Evolutionary conservation across 1,140 invertebrate genomes (phyloP), one percentile per base, ranked within the genome.

Genomic region (Drosophila triauraria): DNA sequence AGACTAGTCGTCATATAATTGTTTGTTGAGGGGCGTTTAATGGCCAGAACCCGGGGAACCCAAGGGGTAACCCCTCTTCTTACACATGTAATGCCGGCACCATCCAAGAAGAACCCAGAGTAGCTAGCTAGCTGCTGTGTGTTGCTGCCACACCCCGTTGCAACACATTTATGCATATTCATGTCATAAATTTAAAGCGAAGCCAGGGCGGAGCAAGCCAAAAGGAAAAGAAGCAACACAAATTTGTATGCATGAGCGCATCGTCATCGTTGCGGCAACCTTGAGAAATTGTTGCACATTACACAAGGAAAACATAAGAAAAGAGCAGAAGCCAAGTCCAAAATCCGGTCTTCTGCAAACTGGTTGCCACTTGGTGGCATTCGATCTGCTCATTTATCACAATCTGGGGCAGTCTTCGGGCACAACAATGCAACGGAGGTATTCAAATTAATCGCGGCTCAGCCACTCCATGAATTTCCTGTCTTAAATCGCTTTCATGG

Each of bases 11-110:
- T 70, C 54, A 69, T 80, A 76, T 88, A 88, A 88, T 88, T 88
- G 85, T 90, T 88, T 90, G 84, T 75, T 84, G 74, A 88, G 84
- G 85, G 84, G 85, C 84, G 84, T 90, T 88, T 88, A 88, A 88
- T 88, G 76, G 72, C 60, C 32, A 38, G 63, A 71, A 40, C 30
- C 25, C 30, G 25, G 62, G 0, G 1, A 32, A 9, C 30, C 35
- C 35, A 35, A 4, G 35, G 12, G 35, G 35, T 13, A 13, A 5
- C 17, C 15, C 67, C 70, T 62, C 46, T 59, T 67, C 38, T 54
- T 48, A 88, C 82, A 86, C 82, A 87, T 86, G 82, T 86, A 71
- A 69, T 40, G 59, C 50, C 60, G 70, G 70, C 69, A 72, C 70
- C 68, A 68, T 54, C 30, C 83, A 75, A 82, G 82, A 75, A 82